A percentile compares a stretch with the other conserved stretches of the same genome.
phyloP scores from a whole-genome alignment of 2,888 invertebrate species.

The Arenicola marina region DNA sequence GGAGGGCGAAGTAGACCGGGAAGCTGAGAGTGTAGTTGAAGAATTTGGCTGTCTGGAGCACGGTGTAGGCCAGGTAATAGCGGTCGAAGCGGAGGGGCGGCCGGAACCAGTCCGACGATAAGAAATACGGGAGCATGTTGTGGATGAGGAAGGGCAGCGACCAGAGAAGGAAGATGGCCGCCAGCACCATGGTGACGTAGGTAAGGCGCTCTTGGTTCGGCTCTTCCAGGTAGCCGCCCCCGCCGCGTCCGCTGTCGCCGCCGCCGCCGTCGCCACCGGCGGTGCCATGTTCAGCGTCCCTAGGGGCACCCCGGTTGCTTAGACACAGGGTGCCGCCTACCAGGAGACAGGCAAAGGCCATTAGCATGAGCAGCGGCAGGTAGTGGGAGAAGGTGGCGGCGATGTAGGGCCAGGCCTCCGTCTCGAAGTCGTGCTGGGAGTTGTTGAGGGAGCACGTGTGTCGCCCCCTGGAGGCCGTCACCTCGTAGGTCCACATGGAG shows the following conservation, averaged over 20 bases:
- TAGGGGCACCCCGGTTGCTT: neutral
- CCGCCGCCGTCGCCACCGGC: too few relatives aligned
- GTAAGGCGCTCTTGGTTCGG: slow-evolving; percentile 28
- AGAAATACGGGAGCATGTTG: slow-evolving; percentile 13
- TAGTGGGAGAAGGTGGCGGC: slow-evolving; percentile 48
- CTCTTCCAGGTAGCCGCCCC: too few relatives aligned
- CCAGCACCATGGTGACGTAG: slow-evolving; percentile 34
- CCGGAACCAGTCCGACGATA: too few relatives aligned
- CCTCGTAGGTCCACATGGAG: slow-evolving; percentile 53
- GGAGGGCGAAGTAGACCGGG: too few relatives aligned
- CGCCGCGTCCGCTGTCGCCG: too few relatives aligned
- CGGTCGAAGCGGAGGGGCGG: too few relatives aligned
- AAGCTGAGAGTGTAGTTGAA: too few relatives aligned
- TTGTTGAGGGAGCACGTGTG: slow-evolving; percentile 40
- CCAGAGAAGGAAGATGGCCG: slow-evolving; percentile 37
- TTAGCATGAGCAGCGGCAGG: slow-evolving; percentile 44
- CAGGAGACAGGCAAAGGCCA: slow-evolving; percentile 39
- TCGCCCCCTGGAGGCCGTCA: slow-evolving; percentile 29
- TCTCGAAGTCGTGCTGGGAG: slow-evolving; percentile 40
- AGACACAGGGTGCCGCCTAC: slow-evolving; percentile 23
- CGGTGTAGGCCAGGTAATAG: too few relatives aligned
- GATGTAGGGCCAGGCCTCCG: slow-evolving; percentile 52
- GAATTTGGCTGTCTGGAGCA: too few relatives aligned
- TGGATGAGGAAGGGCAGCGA: slow-evolving; percentile 34
- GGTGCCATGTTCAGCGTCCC: too few relatives aligned